Base-by-base conservation (phyloP, 92 coral and sea anemone genomes). In the Epizoanthus ramosus region DNA sequence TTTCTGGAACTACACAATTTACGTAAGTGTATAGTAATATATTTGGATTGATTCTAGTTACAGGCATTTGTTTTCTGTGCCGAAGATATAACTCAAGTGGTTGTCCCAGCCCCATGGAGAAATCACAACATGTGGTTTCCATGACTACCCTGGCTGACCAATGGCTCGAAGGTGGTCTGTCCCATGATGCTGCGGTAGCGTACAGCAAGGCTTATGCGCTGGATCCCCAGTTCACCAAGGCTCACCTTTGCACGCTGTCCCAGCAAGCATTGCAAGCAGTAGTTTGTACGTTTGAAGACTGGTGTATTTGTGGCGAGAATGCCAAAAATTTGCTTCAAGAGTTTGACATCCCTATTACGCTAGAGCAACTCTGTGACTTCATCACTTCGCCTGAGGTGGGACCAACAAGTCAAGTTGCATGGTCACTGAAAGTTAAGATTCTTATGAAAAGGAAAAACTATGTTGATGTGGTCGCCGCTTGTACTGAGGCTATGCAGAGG, bases 181-280 rank as follows among this genome's bases (percentile, higher is more conserved):
- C 85, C 31, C 90, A 94, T 43, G 93, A 92, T 69, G 97, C 98
- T 57, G 98, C 87, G 13, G 81, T 91, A 18, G 85, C 69, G 50
- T 86, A 84, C 64, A 93, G 98, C 45, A 88, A 89, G 59, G 98
- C 94, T 68, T 95, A 93, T 75, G 87, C 91, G 7, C 79, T 94
- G 79, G 98, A 94, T 45, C 94, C 93, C 57, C 79, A 90, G 43
- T 90, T 89, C 50, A 92, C 94, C 39, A 87, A 69, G 67, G 84
- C 87, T 80, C 97, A 95, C 82, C 25, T 80, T 68, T 25, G 64
- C 33, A 67, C 90, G 25, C 87, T 93, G 53, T 71, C 97, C 37
- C 88, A 66, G 59, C 76, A 83, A 5, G 63, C 83, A 19, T 60
- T 91, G 16, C 88, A 88, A 37, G 75, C 89, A 8, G 85, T 93